Conservation (phyloP, 2,888 invertebrate genomes). For the Ornithoptera priamus region DNA sequence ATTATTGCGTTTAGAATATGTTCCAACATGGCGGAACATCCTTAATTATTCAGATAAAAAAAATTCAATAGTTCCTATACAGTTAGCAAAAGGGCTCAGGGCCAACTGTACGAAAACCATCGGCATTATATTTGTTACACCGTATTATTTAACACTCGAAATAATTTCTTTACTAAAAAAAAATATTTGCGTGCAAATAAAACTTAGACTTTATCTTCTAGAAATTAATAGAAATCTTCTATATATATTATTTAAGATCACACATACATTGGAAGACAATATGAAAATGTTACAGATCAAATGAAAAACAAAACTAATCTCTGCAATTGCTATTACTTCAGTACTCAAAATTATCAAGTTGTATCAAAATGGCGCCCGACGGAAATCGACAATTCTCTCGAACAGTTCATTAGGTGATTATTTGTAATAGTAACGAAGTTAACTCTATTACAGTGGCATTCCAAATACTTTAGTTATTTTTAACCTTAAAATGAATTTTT, state of each 20-base stretch:
- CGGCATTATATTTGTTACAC: slow-evolving; percentile 53
- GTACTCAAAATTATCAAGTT: slow-evolving; percentile 38
- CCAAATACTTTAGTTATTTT: too few species aligned
- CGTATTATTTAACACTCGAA: slow-evolving; percentile 40
- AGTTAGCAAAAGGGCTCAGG: slow-evolving; percentile 28
- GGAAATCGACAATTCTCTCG: too few species aligned
- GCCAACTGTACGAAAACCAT: slow-evolving; percentile 26
- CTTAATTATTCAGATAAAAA: neutral
- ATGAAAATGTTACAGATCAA: slow-evolving; percentile 52
- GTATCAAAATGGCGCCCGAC: slow-evolving; percentile 7
- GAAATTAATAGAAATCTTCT: slow-evolving; percentile 28
- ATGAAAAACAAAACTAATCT: slow-evolving; percentile 39
- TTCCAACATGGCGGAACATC: slow-evolving; percentile 8
- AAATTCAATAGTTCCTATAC: slow-evolving; percentile 19
- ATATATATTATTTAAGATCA: slow-evolving; percentile 53
- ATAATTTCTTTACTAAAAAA: neutral
- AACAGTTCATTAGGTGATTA: too few species aligned
- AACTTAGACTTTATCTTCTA: slow-evolving; percentile 36
- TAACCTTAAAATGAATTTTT: too few species aligned
- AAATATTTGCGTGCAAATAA: slow-evolving; percentile 32
- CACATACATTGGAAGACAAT: slow-evolving; percentile 76
- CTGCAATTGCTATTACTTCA: slow-evolving; percentile 67
- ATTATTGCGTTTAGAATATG: slow-evolving; percentile 46
- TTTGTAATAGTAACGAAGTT: too few species aligned
- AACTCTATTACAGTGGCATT: too few species aligned